Conservation (phyloP, 2,888 invertebrate genomes). For the Toxonevra muliebris region DNA sequence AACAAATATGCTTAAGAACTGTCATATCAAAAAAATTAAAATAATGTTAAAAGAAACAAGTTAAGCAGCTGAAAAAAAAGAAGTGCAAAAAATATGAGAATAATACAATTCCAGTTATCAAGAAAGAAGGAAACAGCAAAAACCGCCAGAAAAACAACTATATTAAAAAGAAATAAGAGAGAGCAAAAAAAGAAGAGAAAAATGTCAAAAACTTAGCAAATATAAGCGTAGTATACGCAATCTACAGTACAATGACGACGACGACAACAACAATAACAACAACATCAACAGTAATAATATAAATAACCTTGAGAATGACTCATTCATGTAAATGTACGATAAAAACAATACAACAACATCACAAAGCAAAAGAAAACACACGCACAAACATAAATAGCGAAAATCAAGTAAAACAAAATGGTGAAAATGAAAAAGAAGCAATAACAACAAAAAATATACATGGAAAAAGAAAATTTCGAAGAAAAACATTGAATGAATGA, state of each 20-base stretch:
- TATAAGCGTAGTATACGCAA: not conserved
- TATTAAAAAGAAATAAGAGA: too few species aligned
- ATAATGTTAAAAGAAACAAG: too few species aligned
- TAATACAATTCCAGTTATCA: too few species aligned
- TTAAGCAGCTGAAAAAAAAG: too few species aligned
- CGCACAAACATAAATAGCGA: not conserved
- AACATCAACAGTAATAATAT: slow-evolving; percentile 25
- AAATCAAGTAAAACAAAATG: not conserved
- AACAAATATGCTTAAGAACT: too few species aligned
- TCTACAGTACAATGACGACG: not conserved
- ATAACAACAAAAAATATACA: not conserved
- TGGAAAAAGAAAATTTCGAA: not conserved
- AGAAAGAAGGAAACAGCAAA: too few species aligned
- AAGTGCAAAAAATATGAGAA: too few species aligned
- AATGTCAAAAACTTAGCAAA: too few species aligned
- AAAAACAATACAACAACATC: slow-evolving; percentile 18
- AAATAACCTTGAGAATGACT: slow-evolving; percentile 48
- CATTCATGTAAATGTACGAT: slow-evolving; percentile 34
- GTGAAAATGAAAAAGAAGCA: not conserved
- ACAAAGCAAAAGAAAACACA: slow-evolving; percentile 14
- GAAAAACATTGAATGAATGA: slow-evolving; percentile 9
- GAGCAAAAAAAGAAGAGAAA: too few species aligned
- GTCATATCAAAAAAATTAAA: too few species aligned
- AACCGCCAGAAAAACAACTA: too few species aligned
- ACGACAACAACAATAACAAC: slow-evolving; percentile 26